These are phyloP conservation scores for Hipposideros larvatus DNA, from an alignment of 2,797 vertebrate species.

Conservation along the genomic window DNA sequence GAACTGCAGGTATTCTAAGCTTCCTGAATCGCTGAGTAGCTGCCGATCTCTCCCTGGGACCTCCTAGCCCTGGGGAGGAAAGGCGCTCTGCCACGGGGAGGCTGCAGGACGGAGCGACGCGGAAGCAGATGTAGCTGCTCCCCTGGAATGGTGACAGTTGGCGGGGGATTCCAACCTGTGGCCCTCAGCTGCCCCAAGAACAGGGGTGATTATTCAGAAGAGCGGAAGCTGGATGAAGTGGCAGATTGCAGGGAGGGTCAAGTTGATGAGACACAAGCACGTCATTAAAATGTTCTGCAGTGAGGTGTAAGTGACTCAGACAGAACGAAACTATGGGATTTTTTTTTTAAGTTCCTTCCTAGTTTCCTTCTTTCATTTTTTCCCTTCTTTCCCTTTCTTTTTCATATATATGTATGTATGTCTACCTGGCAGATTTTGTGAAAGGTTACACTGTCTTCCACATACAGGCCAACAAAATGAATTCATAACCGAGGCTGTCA, in stretches of 20 bases:
- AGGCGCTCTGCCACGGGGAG: background rate
- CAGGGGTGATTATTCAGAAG: slow-evolving; percentile 86
- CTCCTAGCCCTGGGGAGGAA: accelerated
- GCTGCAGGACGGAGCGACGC: background rate
- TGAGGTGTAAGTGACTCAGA: slow-evolving; percentile 46
- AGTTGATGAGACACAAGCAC: slow-evolving; percentile 58
- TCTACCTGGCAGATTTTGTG: slow-evolving; percentile 39
- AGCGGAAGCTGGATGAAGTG: slow-evolving; percentile 83
- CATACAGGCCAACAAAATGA: slow-evolving; percentile 66
- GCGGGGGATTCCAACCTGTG: slow-evolving; percentile 82
- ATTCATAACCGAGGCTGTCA: slow-evolving; percentile 85
- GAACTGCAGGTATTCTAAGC: slow-evolving; percentile 46
- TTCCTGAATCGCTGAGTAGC: slow-evolving; percentile 17
- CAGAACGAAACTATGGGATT: background rate
- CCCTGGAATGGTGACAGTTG: slow-evolving; percentile 83
- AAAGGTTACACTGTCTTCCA: slow-evolving; percentile 63
- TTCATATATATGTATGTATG: background rate
- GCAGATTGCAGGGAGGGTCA: slow-evolving; percentile 82
- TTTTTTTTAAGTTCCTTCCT: background rate
- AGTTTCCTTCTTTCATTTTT: background rate
- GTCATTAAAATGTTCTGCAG: slow-evolving; percentile 23
- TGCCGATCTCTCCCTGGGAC: slow-evolving; percentile 60
- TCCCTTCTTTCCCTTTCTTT: background rate
- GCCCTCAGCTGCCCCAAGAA: slow-evolving; percentile 90
- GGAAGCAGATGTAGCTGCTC: slow-evolving; percentile 66